A percentile compares a stretch with the other conserved stretches of the same genome.
These are phyloP conservation scores for Scrobipalpa costella DNA, from an alignment of 2,888 invertebrate species.

Conservation along the genomic window DNA sequence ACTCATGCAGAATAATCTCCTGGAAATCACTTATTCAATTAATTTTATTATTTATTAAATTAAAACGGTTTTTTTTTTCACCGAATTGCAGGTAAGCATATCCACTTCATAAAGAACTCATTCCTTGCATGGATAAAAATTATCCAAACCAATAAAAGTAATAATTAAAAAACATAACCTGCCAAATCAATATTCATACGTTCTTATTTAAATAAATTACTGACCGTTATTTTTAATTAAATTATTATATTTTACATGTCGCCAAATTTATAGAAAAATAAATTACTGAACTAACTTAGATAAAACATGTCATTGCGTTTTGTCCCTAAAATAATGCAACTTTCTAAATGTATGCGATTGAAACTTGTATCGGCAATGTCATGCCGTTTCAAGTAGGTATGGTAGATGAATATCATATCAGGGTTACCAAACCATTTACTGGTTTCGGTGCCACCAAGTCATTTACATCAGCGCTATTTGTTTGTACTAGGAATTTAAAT, in stretches of 20 bases:
- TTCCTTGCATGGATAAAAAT: too few relatives aligned
- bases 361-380: slow-evolving; percentile 44
- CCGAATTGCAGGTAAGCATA: too few relatives aligned
- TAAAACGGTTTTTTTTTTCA: too few relatives aligned
- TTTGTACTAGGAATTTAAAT: slow-evolving; percentile 23
- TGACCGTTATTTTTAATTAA: too few relatives aligned
- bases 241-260: neutral
- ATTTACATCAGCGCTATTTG: slow-evolving; percentile 27
- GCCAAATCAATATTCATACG: too few relatives aligned
- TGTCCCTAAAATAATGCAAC: slow-evolving; percentile 40
- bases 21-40: too few relatives aligned
- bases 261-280: neutral
- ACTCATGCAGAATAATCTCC: too few relatives aligned
- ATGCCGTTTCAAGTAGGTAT: slow-evolving; percentile 33
- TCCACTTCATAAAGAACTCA: too few relatives aligned
- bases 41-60: too few relatives aligned
- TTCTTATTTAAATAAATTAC: too few relatives aligned
- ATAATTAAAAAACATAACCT: too few relatives aligned
- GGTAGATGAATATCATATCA: slow-evolving; percentile 55
- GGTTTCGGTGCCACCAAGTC: slow-evolving; percentile 53
- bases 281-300: neutral
- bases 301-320: slow-evolving; percentile 1
- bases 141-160: too few relatives aligned
- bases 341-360: slow-evolving; percentile 59
- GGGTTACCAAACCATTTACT: slow-evolving; percentile 62